Evolutionary conservation across 2,797 vertebrate genomes (phyloP), one percentile per base, ranked within the genome.

Genomic region (Oreonectes daqikongensis): DNA sequence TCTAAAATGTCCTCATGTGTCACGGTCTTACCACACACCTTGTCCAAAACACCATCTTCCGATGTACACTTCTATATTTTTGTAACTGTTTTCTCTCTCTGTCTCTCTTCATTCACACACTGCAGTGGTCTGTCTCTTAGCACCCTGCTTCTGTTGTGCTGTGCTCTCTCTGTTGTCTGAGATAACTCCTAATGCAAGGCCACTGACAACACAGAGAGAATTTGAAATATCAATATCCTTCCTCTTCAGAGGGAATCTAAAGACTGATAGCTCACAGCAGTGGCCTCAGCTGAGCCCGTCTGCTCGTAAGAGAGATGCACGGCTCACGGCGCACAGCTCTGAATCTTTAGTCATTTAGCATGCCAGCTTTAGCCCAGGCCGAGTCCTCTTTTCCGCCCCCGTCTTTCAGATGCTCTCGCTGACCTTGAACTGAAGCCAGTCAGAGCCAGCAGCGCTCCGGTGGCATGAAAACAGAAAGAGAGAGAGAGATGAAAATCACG

Each of bases 201-300:
- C 28, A 17, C 72, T 50, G 77, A 73, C 70, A 64, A 46, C 80
- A 67, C 55, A 22, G 68, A 71, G 44, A 66, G 74, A 68, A 72
- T 64, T 55, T 73, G 69, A 69, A 61, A 80, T 75, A 71, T 80
- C 71, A 78, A 80, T 68, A 83, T 57, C 66, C 53, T 50, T 66
- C 57, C 53, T 72, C 61, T 79, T 75, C 42, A 72, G 79, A 61
- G 44, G 64, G 70, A 69, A 67, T 82, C 64, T 52, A 53, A 73
- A 73, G 78, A 82, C 57, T 77, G 69, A 78, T 80, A 66, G 81
- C 63, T 61, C 48, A 2, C 70, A 75, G 81, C 81, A 71, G 61
- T 72, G 73, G 75, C 69, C 78, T 79, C 64, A 82, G 72, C 69
- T 72, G 73, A 79, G 77, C 26, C 68, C 30, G 69, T 79, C 78